phyloP scores from a whole-genome alignment of 35 echinoderm and acorn worm genomes.

The Apostichopus californicus region DNA sequence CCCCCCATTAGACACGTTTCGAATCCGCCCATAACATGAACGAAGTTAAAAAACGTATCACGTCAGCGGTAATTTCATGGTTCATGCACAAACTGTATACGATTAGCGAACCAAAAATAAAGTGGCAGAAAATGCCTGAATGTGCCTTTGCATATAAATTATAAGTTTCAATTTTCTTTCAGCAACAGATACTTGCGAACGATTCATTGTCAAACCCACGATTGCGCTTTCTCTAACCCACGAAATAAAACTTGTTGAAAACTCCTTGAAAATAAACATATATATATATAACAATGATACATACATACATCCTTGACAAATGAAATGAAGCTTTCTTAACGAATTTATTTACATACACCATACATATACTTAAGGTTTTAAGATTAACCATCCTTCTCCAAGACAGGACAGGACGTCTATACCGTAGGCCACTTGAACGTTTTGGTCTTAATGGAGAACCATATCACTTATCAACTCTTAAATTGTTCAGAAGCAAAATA shows the following conservation, averaged over 20 bases:
- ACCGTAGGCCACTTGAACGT: neutral
- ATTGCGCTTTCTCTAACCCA: neutral
- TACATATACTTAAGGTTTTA: neutral
- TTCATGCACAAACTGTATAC: no score
- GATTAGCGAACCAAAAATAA: no score
- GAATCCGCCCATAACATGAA: no score
- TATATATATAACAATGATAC: neutral
- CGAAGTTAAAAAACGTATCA: no score
- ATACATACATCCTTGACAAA: neutral
- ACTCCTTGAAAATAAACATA: neutral
- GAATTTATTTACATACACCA: neutral
- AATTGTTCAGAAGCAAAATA: conserved; percentile 21
- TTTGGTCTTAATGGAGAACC: neutral
- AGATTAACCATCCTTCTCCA: neutral
- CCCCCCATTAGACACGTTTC: no score
- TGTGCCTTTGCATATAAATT: no score
- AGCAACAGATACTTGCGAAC: neutral
- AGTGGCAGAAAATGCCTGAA: no score
- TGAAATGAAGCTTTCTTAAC: neutral
- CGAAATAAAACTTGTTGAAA: neutral
- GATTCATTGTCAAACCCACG: neutral
- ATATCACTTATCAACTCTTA: conserved; percentile 31
- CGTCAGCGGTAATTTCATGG: no score
- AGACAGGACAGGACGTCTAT: neutral
- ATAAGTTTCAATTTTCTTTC: no score